phyloP scores from a whole-genome alignment of 2,888 invertebrate species.

The Diogma glabrata region DNA sequence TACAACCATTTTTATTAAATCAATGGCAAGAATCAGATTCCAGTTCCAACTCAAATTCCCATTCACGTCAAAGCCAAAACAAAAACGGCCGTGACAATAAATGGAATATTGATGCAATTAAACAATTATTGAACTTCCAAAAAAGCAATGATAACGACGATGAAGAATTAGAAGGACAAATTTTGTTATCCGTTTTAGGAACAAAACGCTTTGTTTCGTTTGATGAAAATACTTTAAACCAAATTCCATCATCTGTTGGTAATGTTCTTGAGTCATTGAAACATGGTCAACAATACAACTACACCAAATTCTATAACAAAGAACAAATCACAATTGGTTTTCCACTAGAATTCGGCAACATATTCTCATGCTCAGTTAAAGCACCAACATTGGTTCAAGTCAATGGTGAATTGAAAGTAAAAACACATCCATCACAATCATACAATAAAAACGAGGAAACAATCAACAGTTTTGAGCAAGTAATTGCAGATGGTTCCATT shows the following conservation, averaged over 20 bases:
- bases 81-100: conserved; percentile 14
- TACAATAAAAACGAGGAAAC: conserved; percentile 17
- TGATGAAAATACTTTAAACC: conserved; percentile 43
- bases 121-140: conserved; percentile 45
- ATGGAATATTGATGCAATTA: conserved; percentile 45
- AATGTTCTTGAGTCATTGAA: conserved; percentile 35
- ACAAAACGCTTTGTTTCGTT: conserved; percentile 40
- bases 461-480: no score
- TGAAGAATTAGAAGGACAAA: conserved; percentile 46
- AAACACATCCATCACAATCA: no score
- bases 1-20: conserved; percentile 24
- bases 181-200: conserved; percentile 37
- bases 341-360: conserved; percentile 60
- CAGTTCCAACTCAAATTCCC: not conserved
- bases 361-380: conserved; percentile 51
- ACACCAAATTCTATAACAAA: conserved; percentile 46
- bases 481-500: conserved; percentile 37
- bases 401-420: conserved; percentile 39
- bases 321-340: conserved; percentile 50
- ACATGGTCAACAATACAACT: conserved; percentile 42
- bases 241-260: conserved; percentile 35
- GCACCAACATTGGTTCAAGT: conserved; percentile 45
- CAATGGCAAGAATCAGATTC: conserved; percentile 26
- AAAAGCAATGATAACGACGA: conserved; percentile 29
- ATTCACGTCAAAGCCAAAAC: not conserved